Base-by-base conservation (phyloP, 2,797 vertebrate genomes). In the Zenarchopterus dispar region DNA sequence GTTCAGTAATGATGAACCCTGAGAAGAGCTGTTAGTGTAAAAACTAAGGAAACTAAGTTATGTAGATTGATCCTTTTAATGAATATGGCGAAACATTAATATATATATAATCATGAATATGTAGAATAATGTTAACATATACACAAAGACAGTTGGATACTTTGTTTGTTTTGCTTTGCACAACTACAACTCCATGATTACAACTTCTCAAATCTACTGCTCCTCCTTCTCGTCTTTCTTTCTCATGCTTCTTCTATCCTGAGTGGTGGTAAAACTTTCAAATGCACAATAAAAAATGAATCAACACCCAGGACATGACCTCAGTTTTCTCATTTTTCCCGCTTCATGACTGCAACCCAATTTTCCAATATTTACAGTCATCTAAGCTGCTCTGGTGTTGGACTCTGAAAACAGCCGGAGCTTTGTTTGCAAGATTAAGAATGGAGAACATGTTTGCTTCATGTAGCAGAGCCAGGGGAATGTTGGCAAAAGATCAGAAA, bases 361-460 rank as follows among this genome's bases (percentile, higher is more conserved):
- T 21, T 7, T 9, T 48, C 13, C 16, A 21, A 22, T 44, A 48
- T 48, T 62, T 53, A 10, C 43, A 42, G 10, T 46, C 33, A 52
- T 56, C 47, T 11, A 7, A 39, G 23, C 2, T 11, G 21, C 41
- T 33, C 9, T 45, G 47, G 24, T 13, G 54, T 51, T 58, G 36
- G 49, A 36, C 56, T 74, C 48, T 33, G 53, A 64, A 46, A 52
- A 22, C 48, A 43, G 47, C 22, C 6, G 17, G 22, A 49, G 39
- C 0, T 54, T 61, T 47, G 31, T 43, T 52, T 66, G 46, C 10
- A 23, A 55, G 43, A 63, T 45, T 46, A 48, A 42, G 16, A 68
- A 54, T 1, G 13, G 13, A 36, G 15, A 28, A 51, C 11, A 9
- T 60, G 16, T 16, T 64, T 5, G n/a, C 26, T 18, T 55, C 33